Evolutionary conservation across 2,888 invertebrate genomes (phyloP), one percentile per base, ranked within the genome.

Genomic region (Stenotaenia linearis): DNA sequence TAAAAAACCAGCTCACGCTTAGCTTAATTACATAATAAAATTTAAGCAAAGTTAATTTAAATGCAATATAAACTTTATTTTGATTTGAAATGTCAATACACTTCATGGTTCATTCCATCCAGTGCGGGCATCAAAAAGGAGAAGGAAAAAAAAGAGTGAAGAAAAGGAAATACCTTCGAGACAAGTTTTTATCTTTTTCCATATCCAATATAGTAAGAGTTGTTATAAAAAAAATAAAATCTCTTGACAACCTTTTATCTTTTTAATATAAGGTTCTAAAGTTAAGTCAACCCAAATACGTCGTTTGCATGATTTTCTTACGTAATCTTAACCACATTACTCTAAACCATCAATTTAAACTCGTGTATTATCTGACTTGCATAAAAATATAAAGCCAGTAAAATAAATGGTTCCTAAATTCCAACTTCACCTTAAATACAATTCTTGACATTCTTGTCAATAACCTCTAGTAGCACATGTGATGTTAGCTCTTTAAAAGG

Each of bases 401-500:
- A 61, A 61, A 61, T 61, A 25, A 28, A 23, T 28, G 61, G 28
- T 28, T 61, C 61, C 28, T 15, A 61, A 61, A 61, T 61, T 61
- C 61, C 61, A 61, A 23, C 61, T 61, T 61, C 61, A 61, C 61
- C 61, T 61, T 61, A 61, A 61, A 61, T 28, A 61, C 61, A 61
- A 61, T 61, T 61, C 61, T 61, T 61, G 61, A 61, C 61, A 61
- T 61, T 61, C 61, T 61, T 61, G 61, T 61, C 61, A 61, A 61
- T 61, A 61, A 61, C 61, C 61, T 61, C 61, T 61, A 61, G 25
- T 61, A 61, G 61, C 61, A 61, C 61, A 61, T 61, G 45, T 45
- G 45, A 45, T 45, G 61, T 61, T 61, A 61, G 61, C 61, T 61
- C 61, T 61, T 61, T 61, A 61, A 25, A 61, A 61, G 25, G 61